Evolutionary conservation across 2,888 invertebrate genomes (phyloP), one percentile per base, ranked within the genome.

Genomic region (Smittia aterrima): DNA sequence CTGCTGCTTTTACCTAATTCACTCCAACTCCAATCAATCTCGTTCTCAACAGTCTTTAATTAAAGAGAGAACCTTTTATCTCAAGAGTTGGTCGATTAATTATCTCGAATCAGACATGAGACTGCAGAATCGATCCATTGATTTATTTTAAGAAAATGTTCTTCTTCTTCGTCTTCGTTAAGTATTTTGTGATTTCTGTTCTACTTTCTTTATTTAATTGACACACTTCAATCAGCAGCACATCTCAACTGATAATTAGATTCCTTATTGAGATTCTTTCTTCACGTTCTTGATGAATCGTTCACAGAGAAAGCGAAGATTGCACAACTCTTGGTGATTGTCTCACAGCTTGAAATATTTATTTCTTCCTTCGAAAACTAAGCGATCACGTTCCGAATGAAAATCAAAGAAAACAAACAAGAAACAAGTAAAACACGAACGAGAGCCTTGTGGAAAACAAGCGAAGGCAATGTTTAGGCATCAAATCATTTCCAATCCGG

Each of bases 181-280:
- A 2, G 13, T 11, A 3, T 18, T 22, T 3, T 11, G 58, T 58
- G 58, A 18, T 58, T 58, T 58, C 22, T 58, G 58, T 18, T 58
- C 58, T 11, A 58, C 58, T 58, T 58, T 13, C 22, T n/a, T n/a
- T n/a, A n/a, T n/a, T 58, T 22, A 22, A 20, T 22, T 18, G 58
- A 58, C 58, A 58, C 22, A 18, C 18, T 58, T 13, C 6, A 2
- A 58, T 58, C 58, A 58, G 22, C 58, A 58, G 9, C 22, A 22
- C 18, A 22, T 58, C 58, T 22, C 18, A 18, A 58, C 58, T 18
- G 58, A 18, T 58, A 58, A 58, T 58, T 18, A 58, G 58, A 58
- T 22, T 58, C 58, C n/a, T 47, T 47, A 16, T n/a, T n/a, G n/a
- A n/a, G 47, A n/a, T 47, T 47, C 16, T 47, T 47, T 47, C 16